Base-by-base conservation (phyloP, 2,888 invertebrate species). In the Tenthredo livida region DNA sequence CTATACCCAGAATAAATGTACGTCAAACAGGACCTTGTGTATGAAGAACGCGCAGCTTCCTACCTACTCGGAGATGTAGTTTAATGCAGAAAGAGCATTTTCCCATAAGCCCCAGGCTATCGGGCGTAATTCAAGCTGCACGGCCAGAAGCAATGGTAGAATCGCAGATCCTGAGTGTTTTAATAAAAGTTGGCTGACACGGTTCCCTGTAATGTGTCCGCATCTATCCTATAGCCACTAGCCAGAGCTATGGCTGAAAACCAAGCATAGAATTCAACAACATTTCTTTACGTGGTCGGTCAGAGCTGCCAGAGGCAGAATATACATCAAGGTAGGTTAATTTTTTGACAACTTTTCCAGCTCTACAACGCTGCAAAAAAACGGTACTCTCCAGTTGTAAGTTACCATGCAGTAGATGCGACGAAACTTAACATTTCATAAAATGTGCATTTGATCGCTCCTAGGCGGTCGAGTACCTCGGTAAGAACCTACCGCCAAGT, bases 391-490 rank as follows among this genome's bases (percentile, higher is more conserved):
- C 4, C 12, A 72, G 7, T 29, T 21, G 10, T 40, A 43, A 12
- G 10, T 72, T 17, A 40, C 40, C 21, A 29, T 33, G 33, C 65
- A 15, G 29, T 29, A 29, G 29, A 65, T 15, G 29, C 17, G 15
- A 7, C 12, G 33, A 4, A 67, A 33, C 67, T 70, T 72, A 43
- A 21, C 21, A 40, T 72, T 72, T 21, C 9, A 21, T 72, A n/a
- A 72, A 72, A 72, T 40, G 72, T 72, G 72, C 72, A 72, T 72
- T 40, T 21, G 72, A 72, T 21, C 37, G 72, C 21, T 40, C 10
- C 43, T 7, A 40, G 43, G 43, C 72, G n/a, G 21, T 12, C 72
- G 43, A 72, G 72, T 72, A 72, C 40, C 43, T 40, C 21, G n/a
- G 72, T 17, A 29, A 72, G 43, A 72, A 40, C 37, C 5, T 21